Base-by-base conservation (phyloP, 2,797 vertebrate genomes). In the Bucorvus abyssinicus region DNA sequence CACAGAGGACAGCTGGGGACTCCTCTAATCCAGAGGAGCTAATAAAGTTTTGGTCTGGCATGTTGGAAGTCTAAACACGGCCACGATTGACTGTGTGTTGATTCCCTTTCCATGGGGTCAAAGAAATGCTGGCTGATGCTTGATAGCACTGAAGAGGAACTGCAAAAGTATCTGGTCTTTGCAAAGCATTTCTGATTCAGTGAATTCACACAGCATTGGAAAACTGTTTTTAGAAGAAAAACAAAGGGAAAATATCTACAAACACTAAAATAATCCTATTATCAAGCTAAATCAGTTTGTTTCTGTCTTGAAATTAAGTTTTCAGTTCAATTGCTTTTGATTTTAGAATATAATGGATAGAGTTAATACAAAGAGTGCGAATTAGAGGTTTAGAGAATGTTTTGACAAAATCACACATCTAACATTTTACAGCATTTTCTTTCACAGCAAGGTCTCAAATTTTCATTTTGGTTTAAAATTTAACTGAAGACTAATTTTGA, bases 391-490 rank as follows among this genome's bases (percentile, higher is more conserved):
- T 12, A 63, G n/a, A 95, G 36, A 32, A 84, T 88, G 80, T 90
- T 95, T 88, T 93, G 92, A 93, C 88, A 94, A 90, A 95, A 93
- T 93, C 93, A 94, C 65, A 79, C 59, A 29, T 81, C 32, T 63
- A 79, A 73, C 93, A 76, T 84, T 90, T 82, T 30, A 77, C 56
- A 94, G 68, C 14, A 45, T 83, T 79, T 87, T 81, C 63, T 76
- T 52, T 79, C 7, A 1, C 68, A 75, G 71, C 15, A n/a, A 42
- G 34, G 83, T 93, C 89, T 64, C 70, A 78, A 77, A 87, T 94
- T 85, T 91, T 92, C 45, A 24, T 60, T 91, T 92, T 45, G 27
- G 56, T 89, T 90, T 92, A 73, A 56, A 79, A 93, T 95, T 92
- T 64, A 90, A 87, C 59, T 83, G 63, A 61, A 47, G 65, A 44